Evolutionary conservation across 2,113 vertebrate species (phyloP).

Genomic region (Platysternon megacephalum): DNA sequence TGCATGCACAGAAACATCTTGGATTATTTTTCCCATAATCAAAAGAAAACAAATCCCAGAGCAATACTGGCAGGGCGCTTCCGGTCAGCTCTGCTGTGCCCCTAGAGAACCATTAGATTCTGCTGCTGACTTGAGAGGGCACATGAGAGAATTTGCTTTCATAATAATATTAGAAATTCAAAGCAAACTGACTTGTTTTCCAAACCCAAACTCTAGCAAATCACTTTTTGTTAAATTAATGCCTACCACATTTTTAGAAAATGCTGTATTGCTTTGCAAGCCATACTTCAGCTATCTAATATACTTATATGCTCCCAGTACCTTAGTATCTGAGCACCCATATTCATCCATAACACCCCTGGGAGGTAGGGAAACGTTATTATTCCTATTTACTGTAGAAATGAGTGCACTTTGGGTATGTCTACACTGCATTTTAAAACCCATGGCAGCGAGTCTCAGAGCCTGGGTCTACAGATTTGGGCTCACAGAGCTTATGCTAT

Average conservation of each 20-base stretch:
- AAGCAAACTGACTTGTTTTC: neutral
- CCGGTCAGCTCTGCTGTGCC: neutral
- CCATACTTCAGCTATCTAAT: neutral
- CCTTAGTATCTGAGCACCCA: neutral
- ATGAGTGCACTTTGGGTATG: neutral
- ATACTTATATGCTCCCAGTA: neutral
- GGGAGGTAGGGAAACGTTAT: neutral
- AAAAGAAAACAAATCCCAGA: conserved; percentile 68
- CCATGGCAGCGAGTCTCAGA: neutral
- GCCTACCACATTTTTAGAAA: neutral
- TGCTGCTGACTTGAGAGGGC: conserved; percentile 29
- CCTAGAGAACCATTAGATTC: conserved; percentile 30
- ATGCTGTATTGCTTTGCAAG: neutral
- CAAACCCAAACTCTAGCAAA: neutral
- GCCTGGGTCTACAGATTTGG: neutral
- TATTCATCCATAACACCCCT: neutral
- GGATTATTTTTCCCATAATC: conserved; percentile 72
- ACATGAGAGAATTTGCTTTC: neutral
- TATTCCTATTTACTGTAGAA: neutral
- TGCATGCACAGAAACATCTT: conserved; percentile 61
- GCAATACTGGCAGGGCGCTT: conserved; percentile 48
- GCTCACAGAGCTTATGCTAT: neutral
- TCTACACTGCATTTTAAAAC: neutral
- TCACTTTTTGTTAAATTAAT: neutral
- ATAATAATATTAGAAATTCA: neutral